Percentiles rank a stretch among this genome's conserved stretches.
These are phyloP conservation scores for Meandrina meandrites DNA, from an alignment of 92 coral and sea anemone genomes.

Conservation along the genomic window DNA sequence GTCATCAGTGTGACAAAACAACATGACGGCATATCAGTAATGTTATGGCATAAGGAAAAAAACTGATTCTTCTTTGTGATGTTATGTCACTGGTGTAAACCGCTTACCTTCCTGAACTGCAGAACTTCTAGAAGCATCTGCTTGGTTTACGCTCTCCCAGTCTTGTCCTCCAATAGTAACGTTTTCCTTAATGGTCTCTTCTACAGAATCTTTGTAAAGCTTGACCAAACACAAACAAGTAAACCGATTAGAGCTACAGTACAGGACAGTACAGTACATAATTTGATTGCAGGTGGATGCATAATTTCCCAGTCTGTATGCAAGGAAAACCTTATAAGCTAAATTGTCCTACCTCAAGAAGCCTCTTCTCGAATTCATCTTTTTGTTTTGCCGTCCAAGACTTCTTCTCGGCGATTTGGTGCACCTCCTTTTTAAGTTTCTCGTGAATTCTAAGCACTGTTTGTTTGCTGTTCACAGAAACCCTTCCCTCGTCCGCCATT, in stretches of 20 bases:
- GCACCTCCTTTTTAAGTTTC: conserved; percentile 67
- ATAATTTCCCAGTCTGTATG: too few relatives aligned
- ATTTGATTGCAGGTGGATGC: not conserved
- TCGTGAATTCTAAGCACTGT: conserved; percentile 64
- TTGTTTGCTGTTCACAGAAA: conserved; percentile 52
- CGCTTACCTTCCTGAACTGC: conserved; percentile 33
- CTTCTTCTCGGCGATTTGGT: conserved; percentile 63
- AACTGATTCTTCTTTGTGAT: too few relatives aligned
- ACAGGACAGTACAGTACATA: not conserved
- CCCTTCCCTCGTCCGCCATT: conserved; percentile 89
- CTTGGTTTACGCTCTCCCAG: conserved; percentile 22
- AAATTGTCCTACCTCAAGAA: conserved; percentile 69
- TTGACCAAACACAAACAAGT: conserved; percentile 17
- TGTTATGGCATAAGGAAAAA: too few relatives aligned
- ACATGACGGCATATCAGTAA: too few relatives aligned
- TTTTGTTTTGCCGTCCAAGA: conserved; percentile 68
- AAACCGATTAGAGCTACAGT: not conserved
- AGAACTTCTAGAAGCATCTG: conserved; percentile 26
- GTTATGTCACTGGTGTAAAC: too few relatives aligned
- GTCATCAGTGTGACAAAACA: too few relatives aligned
- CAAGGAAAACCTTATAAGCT: too few relatives aligned
- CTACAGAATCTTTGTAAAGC: conserved; percentile 78
- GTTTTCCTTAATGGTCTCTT: conserved; percentile 59
- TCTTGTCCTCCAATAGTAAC: conserved; percentile 55
- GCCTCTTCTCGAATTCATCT: conserved; percentile 62